Base-by-base conservation (phyloP, 2,113 vertebrate genomes). In the Todiramphus saurophagus region DNA sequence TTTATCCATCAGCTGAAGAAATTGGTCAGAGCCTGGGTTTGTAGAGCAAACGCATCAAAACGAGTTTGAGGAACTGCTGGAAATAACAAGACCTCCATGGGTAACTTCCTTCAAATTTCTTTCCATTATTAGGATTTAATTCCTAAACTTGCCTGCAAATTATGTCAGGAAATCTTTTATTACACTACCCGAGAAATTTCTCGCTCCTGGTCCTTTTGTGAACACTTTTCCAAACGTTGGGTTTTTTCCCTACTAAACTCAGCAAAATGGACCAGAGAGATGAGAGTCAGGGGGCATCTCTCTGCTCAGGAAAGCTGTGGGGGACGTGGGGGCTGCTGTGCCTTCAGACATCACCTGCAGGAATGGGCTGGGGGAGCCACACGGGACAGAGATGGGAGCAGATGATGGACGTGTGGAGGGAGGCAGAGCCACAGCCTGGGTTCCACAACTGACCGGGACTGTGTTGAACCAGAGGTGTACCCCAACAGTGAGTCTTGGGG, bases 41-140 rank as follows among this genome's bases (percentile, higher is more conserved):
- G 83, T 77, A 88, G 77, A 89, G 79, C 68, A 97, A 91, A 89
- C 75, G 83, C 33, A 46, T 66, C 56, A 50, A 94, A 94, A 72
- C 64, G 5, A 83, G 33, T 87, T 90, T 88, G 41, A 55, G 56
- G 69, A 72, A 80, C 16, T 69, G 78, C 37, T 92, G 50, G 63
- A 68, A 93, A 69, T 27, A 81, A 35, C 53, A 72, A 82, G 70
- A 68, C 28, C 19, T 86, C 21, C 16, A 1, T 18, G n/a, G 55
- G 31, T 58, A 75, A 70, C 59, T 89, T 94, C 27, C 51, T 58
- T 87, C n/a, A 15, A 10, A 16, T 82, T 79, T 74, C 43, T 14
- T 82, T 66, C 41, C 78, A 1, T 39, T 84, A 35, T 44, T 30
- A 67, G 70, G 60, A 73, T 58, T 75, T 95, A 41, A 91, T 93